Evolutionary conservation across 1,140 invertebrate genomes (phyloP), one percentile per base, ranked within the genome.

Genomic region (Campoletis sonorensis): DNA sequence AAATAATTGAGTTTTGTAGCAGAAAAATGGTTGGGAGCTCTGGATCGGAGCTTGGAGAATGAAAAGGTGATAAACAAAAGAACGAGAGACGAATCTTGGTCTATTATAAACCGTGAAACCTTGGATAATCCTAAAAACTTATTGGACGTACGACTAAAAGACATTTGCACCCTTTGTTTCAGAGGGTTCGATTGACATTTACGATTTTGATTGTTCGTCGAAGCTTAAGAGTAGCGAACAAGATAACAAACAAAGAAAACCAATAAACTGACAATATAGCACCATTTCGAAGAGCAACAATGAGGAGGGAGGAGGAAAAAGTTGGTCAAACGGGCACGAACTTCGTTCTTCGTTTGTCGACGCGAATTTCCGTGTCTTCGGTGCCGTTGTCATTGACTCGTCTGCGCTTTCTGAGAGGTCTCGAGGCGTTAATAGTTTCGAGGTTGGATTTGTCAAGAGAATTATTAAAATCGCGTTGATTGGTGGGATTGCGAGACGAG

Each of bases 371-470:
- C n/a, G 92, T 90, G 13, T 93, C 92, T 2, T 90, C 87, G 0
- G 88, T 54, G 21, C 21, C 40, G 1, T 89, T 89, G 85, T 93
- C 92, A 5, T 92, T 90, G 4, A 93, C 88, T 88, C 93, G 92
- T 86, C 92, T 94, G 75, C 94, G 90, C 86, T 95, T 95, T 54
- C 94, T 92, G 82, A 94, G 86, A 16, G 94, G 93, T 84, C 93
- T 92, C 33, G 83, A 76, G 90, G 87, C 49, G 15, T 86, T 82
- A 11, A 18, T 77, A 68, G 86, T 75, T 81, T 88, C 83, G 79
- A 81, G 10, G 81, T 58, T 79, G 80, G 76, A 70, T 72, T 70
- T 83, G 23, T 80, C 87, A 64, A 23, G 21, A 10, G 23, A 64
- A 23, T 18, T 64, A 23, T 18, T 64, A 5, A 64, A 26, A 79